phyloP scores from a whole-genome alignment of 1,140 invertebrate species.

The Eumeta japonica region DNA sequence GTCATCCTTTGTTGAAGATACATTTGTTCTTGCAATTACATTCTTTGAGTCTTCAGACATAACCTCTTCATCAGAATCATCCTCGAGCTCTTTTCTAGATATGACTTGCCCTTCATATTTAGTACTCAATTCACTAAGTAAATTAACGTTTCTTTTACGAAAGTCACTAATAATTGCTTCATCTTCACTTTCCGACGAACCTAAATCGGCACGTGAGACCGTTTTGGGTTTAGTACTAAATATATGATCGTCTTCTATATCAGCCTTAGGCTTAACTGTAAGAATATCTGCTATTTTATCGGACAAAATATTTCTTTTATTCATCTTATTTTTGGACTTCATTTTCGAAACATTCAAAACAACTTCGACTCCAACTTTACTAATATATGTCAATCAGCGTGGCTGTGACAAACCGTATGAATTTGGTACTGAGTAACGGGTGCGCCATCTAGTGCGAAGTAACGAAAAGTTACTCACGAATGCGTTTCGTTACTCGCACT shows the following conservation, averaged over 20 bases:
- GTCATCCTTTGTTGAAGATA: conserved; percentile 7
- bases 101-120: conserved; percentile 72
- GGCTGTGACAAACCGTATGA: too few relatives aligned
- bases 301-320: conserved; percentile 38
- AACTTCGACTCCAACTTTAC: too few relatives aligned
- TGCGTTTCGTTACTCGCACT: too few relatives aligned
- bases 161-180: conserved; percentile 62
- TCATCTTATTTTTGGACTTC: conserved; percentile 39
- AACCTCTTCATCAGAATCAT: conserved; percentile 17
- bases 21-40: conserved; percentile 7
- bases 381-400: too few relatives aligned
- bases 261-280: conserved; percentile 54
- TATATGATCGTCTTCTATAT: conserved; percentile 58
- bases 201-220: conserved; percentile 42
- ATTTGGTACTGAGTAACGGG: too few relatives aligned
- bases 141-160: conserved; percentile 63
- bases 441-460: too few relatives aligned
- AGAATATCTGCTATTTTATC: conserved; percentile 63
- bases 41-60: not conserved
- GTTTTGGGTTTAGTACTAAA: conserved; percentile 57
- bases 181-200: conserved; percentile 58
- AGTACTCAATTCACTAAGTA: conserved; percentile 67
- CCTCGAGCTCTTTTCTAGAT: conserved; percentile 44
- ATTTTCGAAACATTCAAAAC: too few relatives aligned
- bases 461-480: too few relatives aligned